A percentile compares a stretch with the other conserved stretches of the same genome.
Conservation (phyloP, 2,113 vertebrate genomes). For the Corythoichthys intestinalis region DNA sequence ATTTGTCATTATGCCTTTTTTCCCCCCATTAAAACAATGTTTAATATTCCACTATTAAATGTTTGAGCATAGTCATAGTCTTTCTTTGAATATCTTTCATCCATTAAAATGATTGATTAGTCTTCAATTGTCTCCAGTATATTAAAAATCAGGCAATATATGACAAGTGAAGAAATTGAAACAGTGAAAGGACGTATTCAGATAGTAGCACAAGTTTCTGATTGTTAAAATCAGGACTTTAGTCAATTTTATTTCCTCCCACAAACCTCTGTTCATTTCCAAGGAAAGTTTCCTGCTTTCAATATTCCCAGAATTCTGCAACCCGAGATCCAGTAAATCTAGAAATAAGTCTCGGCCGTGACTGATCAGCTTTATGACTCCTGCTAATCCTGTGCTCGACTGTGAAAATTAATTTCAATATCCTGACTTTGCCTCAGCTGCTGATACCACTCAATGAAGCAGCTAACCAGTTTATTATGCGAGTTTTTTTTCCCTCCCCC, state of each 20-base stretch:
- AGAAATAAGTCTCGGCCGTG: background rate
- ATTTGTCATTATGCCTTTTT: slow-evolving; percentile 19
- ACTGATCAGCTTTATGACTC: background rate
- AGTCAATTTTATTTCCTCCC: no score
- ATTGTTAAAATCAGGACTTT: background rate
- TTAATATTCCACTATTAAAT: slow-evolving; percentile 32
- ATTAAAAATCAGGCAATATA: background rate
- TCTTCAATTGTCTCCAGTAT: slow-evolving; percentile 17
- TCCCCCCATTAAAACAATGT: slow-evolving; percentile 39
- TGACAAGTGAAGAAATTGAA: background rate
- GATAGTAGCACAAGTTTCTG: background rate
- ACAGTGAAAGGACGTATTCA: background rate
- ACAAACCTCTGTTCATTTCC: background rate
- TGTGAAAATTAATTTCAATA: slow-evolving; percentile 16
- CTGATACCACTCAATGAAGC: slow-evolving; percentile 15
- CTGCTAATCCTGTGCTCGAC: background rate
- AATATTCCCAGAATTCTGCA: background rate
- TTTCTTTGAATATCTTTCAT: slow-evolving; percentile 51
- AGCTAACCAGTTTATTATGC: slow-evolving; percentile 23
- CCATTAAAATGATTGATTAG: slow-evolving; percentile 51
- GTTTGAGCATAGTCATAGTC: slow-evolving; percentile 35
- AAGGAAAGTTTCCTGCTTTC: background rate
- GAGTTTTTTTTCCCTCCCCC: slow-evolving; percentile 1
- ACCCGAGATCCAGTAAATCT: background rate
- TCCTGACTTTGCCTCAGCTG: slow-evolving; percentile 1